phyloP scores from a whole-genome alignment of 2,113 vertebrate species.

The Eidolon helvum region DNA sequence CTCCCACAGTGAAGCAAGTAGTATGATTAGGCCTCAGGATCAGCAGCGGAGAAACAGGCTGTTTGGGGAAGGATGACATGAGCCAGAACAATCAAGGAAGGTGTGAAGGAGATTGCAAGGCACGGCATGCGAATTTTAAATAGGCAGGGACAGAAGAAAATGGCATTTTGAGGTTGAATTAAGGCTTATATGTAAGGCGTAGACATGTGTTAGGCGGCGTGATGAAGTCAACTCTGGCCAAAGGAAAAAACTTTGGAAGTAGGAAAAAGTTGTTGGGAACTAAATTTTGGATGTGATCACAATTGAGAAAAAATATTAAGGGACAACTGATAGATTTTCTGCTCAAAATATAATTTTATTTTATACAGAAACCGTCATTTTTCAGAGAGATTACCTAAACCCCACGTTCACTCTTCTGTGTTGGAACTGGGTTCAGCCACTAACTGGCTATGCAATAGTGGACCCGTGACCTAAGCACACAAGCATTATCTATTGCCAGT shows the following conservation, averaged over 20 bases:
- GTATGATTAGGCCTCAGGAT: not conserved
- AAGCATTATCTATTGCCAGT: not conserved
- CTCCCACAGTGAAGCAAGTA: not conserved
- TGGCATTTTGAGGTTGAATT: not conserved
- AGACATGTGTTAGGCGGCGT: accelerated
- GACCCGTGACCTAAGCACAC: not conserved
- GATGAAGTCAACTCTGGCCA: not conserved
- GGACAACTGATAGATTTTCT: not conserved
- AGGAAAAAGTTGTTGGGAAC: not conserved
- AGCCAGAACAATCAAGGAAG: not conserved
- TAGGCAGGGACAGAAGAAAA: not conserved
- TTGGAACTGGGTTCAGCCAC: not conserved
- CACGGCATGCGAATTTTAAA: not conserved
- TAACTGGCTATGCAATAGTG: not conserved
- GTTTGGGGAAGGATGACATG: not conserved
- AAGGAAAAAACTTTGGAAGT: not conserved
- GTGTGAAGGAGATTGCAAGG: not conserved
- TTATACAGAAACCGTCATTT: not conserved
- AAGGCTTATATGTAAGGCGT: not conserved
- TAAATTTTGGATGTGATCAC: not conserved
- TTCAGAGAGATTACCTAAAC: not conserved
- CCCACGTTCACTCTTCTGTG: not conserved
- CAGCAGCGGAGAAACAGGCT: not conserved
- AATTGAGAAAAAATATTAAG: not conserved
- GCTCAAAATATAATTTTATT: not conserved